phyloP scores from a whole-genome alignment of 2,113 vertebrate species.

The Bubalus kerabau region DNA sequence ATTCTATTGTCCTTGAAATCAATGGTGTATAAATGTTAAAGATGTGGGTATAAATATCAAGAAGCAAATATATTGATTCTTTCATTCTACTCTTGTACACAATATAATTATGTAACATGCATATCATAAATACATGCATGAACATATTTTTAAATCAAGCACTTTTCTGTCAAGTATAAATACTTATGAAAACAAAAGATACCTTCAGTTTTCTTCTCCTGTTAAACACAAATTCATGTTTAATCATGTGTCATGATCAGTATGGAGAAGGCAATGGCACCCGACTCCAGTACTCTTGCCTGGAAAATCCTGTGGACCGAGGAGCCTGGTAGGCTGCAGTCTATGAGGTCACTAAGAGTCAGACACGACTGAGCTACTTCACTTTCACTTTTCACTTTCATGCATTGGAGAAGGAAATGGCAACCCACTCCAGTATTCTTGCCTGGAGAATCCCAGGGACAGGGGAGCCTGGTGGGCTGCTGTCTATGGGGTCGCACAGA shows the following conservation, averaged over 20 bases:
- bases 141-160: background rate
- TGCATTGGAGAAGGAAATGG: too few relatives aligned
- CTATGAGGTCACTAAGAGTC: too few relatives aligned
- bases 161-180: background rate
- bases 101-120: background rate
- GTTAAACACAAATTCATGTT: background rate
- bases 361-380: rapidly evolving
- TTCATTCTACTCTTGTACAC: background rate
- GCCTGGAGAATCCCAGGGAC: too few relatives aligned
- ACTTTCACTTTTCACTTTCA: too few relatives aligned
- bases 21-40: background rate
- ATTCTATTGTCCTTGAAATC: background rate
- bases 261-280: background rate
- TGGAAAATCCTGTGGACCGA: too few relatives aligned
- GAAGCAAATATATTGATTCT: background rate
- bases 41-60: background rate
- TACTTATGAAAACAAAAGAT: background rate
- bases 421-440: too few relatives aligned
- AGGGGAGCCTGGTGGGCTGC: too few relatives aligned
- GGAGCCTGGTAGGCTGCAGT: too few relatives aligned
- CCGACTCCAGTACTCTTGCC: too few relatives aligned
- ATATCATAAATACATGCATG: background rate
- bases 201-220: background rate
- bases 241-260: background rate
- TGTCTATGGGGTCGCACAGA: too few relatives aligned